Base-by-base conservation (phyloP, 1,140 invertebrate species). In the Pseudachorutes palmiensis region DNA sequence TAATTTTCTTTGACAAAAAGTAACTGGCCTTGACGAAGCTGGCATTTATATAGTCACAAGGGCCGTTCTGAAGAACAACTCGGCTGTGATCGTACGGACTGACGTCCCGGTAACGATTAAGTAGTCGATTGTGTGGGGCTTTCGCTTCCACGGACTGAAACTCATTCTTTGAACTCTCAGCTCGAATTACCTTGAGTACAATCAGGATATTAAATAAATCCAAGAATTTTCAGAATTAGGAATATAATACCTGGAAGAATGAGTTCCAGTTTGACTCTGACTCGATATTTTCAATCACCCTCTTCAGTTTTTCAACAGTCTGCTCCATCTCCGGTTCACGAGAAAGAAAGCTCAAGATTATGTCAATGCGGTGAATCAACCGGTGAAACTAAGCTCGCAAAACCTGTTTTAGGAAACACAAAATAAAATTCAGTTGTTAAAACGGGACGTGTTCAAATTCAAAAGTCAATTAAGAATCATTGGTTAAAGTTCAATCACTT, bases 91-190 rank as follows among this genome's bases (percentile, higher is more conserved):
- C 92, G 77, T 90, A 98, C 31, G 95, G 94, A 76, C 88, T 91
- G 0, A 98, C 94, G 86, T 98, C 94, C 77, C 92, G 82, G 77
- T 97, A 98, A 72, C 95, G 83, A 81, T 96, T 96, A 70, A 93
- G 79, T 67, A 80, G 82, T 77, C 86, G 88, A 76, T 94, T 95
- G 76, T 88, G 82, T 55, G 85, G 82, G 76, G 88, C 90, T 75
- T 85, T 86, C 2, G 91, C 89, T 79, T 92, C 91, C 57, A 82
- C 78, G 71, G 82, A 86, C 45, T 86, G 84, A 72, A 86, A 90
- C 36, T 86, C 79, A 72, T 82, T 83, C 76, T 80, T 84, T 12
- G 30, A 55, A 75, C 83, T 86, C 76, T 84, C 81, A 74, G 76
- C 79, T 76, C 82, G 79, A 77, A 86, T 88, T 77, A 80, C 81